Evolutionary conservation across 2,113 vertebrate genomes (phyloP).

Genomic region (Spheniscus mendiculus): DNA sequence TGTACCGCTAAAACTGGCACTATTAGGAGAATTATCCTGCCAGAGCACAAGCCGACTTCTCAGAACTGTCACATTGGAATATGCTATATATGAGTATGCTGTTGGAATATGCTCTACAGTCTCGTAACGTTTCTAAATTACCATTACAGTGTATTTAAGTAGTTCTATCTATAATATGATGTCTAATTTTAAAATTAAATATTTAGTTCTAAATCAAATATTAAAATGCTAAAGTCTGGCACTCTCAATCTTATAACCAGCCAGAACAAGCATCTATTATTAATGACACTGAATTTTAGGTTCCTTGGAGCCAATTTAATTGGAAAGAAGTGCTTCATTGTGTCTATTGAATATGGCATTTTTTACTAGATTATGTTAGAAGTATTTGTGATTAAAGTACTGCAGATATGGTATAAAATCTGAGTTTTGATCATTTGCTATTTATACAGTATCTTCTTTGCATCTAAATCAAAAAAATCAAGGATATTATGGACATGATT

Average conservation of each 20-base stretch:
- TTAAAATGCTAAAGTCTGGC: background rate
- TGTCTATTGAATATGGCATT: background rate
- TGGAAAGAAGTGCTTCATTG: background rate
- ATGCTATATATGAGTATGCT: background rate
- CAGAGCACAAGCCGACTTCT: background rate
- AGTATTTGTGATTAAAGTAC: background rate
- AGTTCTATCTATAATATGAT: background rate
- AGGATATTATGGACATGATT: background rate
- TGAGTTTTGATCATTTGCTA: background rate
- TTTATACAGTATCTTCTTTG: background rate
- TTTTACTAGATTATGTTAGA: background rate
- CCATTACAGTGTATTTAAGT: background rate
- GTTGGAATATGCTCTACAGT: background rate
- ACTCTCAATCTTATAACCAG: background rate
- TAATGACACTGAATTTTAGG: background rate
- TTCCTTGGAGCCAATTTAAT: background rate
- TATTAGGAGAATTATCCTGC: background rate
- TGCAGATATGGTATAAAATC: background rate
- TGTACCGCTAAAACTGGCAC: background rate
- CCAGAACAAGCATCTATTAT: background rate
- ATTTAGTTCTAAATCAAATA: background rate
- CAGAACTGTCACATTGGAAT: background rate
- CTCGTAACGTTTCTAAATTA: background rate
- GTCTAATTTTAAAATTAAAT: background rate
- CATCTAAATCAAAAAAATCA: background rate